A percentile compares a stretch with the other conserved stretches of the same genome.
These are phyloP conservation scores for Habroteleia sp. DNA, from an alignment of 2,888 invertebrate species.

Conservation along the genomic window DNA sequence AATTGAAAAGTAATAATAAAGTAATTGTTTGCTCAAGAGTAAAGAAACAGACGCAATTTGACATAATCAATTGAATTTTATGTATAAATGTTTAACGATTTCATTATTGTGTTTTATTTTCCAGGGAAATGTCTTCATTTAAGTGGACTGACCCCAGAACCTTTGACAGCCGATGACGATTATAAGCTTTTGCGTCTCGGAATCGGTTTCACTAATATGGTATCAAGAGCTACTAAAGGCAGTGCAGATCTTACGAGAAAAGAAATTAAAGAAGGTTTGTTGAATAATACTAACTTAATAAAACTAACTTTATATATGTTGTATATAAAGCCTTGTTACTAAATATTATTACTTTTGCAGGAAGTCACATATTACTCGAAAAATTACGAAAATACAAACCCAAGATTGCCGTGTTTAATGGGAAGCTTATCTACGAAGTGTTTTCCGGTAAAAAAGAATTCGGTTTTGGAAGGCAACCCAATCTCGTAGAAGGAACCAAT, in stretches of 20 bases:
- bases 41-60: no score
- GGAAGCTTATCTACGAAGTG: slow-evolving; percentile 98
- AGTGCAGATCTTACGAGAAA: slow-evolving; percentile 96
- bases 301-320: no score
- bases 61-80: no score
- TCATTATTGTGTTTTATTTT: no score
- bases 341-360: slow-evolving; percentile 77
- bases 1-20: no score
- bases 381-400: slow-evolving; percentile 96
- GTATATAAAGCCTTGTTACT: no score
- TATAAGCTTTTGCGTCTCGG: slow-evolving; percentile 95
- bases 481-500: slow-evolving; percentile 94
- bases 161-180: slow-evolving; percentile 98
- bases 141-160: slow-evolving; percentile 96
- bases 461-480: slow-evolving; percentile 97
- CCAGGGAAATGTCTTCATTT: slow-evolving; percentile 96
- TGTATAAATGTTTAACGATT: no score
- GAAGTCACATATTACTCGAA: slow-evolving; percentile 91
- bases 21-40: no score
- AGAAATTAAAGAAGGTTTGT: slow-evolving; percentile 93
- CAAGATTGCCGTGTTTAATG: slow-evolving; percentile 98
- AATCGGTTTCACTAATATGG: slow-evolving; percentile 99
- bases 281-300: no score
- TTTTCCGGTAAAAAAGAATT: slow-evolving; percentile 99
- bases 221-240: slow-evolving; percentile 96